These are phyloP conservation scores for Pachymerium ferrugineum DNA, from an alignment of 2,888 invertebrate genomes.

Conservation along the genomic window DNA sequence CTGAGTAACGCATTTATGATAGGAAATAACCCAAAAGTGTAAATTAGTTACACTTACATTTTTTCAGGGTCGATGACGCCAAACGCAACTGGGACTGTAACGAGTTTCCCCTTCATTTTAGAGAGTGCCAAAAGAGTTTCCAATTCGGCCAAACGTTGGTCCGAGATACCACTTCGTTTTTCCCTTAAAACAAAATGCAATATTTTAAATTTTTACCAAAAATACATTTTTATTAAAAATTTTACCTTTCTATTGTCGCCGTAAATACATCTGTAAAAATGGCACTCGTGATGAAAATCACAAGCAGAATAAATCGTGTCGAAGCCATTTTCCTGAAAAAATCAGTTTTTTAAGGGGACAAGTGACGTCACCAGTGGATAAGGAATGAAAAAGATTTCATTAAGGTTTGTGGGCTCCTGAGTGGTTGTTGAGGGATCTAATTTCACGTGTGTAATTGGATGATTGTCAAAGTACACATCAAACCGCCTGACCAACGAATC, in stretches of 20 bases:
- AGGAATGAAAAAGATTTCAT: not conserved
- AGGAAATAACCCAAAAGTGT: not conserved
- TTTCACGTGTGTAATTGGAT: conserved; percentile 13
- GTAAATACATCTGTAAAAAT: not conserved
- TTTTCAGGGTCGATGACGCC: conserved; percentile 54
- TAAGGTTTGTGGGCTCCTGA: not conserved
- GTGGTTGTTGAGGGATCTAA: not conserved
- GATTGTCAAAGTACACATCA: not conserved
- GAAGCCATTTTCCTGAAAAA: not conserved
- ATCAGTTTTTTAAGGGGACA: not conserved
- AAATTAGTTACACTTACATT: conserved; percentile 51
- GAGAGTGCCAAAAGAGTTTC: conserved; percentile 55
- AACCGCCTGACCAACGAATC: not conserved
- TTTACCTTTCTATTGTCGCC: not conserved
- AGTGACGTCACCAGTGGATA: not conserved
- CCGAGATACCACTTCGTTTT: conserved; percentile 49
- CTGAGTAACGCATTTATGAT: not conserved
- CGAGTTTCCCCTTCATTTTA: conserved; percentile 52
- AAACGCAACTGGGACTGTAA: conserved; percentile 53
- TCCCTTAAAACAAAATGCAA: conserved; percentile 33
- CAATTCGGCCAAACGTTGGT: conserved; percentile 57
- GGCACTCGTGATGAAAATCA: not conserved
- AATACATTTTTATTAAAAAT: not conserved
- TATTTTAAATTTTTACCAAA: no score
- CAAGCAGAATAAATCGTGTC: not conserved